Evolutionary conservation across 2,113 vertebrate genomes (phyloP).

Genomic region (Platysteira castanea): DNA sequence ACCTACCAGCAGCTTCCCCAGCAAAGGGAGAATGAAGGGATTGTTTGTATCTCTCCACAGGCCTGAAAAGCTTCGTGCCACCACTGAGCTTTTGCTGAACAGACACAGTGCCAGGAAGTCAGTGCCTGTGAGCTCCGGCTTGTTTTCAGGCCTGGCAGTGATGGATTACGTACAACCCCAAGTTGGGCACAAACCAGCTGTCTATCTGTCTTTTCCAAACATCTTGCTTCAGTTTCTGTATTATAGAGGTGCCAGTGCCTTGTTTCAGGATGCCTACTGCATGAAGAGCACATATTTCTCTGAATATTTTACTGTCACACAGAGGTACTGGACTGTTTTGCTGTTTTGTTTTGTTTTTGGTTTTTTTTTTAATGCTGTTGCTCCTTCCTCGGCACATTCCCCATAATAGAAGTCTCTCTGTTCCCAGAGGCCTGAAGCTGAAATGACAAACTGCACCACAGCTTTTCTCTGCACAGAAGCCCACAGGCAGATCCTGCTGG

Average conservation of each 20-base stretch:
- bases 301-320: constrained; percentile 59
- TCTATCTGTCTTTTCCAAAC: constrained; percentile 52
- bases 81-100: background rate
- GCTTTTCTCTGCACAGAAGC: background rate
- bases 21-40: background rate
- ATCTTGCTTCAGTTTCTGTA: constrained; percentile 43
- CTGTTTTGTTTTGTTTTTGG: background rate
- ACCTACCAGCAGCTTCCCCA: background rate
- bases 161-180: constrained; percentile 45
- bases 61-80: background rate
- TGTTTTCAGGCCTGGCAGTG: constrained; percentile 56
- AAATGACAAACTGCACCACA: background rate
- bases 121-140: constrained; percentile 30
- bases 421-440: background rate
- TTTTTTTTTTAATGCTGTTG: background rate
- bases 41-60: background rate
- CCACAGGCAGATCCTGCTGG: background rate
- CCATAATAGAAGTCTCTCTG: background rate
- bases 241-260: constrained; percentile 43
- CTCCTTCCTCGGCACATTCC: constrained; percentile 9
- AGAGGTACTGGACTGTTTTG: background rate
- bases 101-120: background rate
- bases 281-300: constrained; percentile 32
- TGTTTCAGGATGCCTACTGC: constrained; percentile 24
- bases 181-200: constrained; percentile 62